Evolutionary conservation across 2,888 invertebrate genomes (phyloP).

Genomic region (Coleophora deauratella): DNA sequence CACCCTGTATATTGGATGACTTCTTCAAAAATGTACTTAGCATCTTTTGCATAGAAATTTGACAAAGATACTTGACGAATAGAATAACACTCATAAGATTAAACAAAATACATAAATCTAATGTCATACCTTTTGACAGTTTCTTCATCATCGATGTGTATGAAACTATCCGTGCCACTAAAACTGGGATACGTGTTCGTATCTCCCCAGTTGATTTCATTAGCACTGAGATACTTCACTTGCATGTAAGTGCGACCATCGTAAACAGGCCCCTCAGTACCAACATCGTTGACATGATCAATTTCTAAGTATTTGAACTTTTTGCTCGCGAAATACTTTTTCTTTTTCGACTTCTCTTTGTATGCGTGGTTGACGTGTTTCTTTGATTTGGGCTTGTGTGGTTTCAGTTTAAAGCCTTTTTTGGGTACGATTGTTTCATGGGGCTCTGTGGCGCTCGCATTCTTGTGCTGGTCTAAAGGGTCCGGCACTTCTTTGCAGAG

Average conservation of each 20-base stretch:
- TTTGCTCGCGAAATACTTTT: slow-evolving; percentile 43
- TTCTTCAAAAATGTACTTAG: too few species aligned
- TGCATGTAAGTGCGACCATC: slow-evolving; percentile 64
- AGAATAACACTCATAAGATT: too few species aligned
- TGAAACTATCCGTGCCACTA: slow-evolving; percentile 87
- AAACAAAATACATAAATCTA: too few species aligned
- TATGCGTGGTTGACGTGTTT: slow-evolving; percentile 37
- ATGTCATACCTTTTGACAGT: slow-evolving; percentile 86
- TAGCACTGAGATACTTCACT: slow-evolving; percentile 58
- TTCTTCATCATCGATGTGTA: slow-evolving; percentile 90
- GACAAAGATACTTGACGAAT: too few species aligned
- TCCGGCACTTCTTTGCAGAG: slow-evolving; percentile 44
- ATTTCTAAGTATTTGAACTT: slow-evolving; percentile 36
- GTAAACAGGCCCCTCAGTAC: slow-evolving; percentile 42
- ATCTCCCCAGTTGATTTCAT: slow-evolving; percentile 60
- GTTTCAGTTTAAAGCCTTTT: slow-evolving; percentile 52
- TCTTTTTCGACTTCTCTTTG: slow-evolving; percentile 43
- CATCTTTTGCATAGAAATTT: too few species aligned
- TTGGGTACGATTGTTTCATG: slow-evolving; percentile 56
- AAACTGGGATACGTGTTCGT: slow-evolving; percentile 80
- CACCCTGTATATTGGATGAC: too few species aligned
- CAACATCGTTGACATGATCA: slow-evolving; percentile 40
- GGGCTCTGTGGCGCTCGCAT: slow-evolving; percentile 39
- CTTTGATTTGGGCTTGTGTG: slow-evolving; percentile 42
- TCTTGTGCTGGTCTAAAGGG: slow-evolving; percentile 37